Base-by-base conservation (phyloP, 1,140 invertebrate genomes). In the Hesperophylax magnus region DNA sequence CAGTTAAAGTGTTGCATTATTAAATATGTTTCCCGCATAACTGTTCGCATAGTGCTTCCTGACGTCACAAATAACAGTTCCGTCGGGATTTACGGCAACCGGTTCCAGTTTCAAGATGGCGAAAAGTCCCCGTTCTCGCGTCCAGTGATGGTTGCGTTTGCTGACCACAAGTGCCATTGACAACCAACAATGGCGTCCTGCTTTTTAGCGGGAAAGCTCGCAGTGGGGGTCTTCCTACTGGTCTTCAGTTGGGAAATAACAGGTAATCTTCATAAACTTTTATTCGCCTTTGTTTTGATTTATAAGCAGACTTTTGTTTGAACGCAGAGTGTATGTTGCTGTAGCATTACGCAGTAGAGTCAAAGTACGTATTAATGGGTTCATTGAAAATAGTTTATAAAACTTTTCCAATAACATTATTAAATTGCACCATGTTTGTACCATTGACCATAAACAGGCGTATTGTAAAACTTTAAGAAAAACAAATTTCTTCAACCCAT, bases 221-320 rank as follows among this genome's bases (percentile, higher is more conserved):
- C 65, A 5, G 22, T 79, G 69, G 78, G 78, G 14, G 78, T 79
- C 9, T 79, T 79, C 58, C 69, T 79, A 3, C 69, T 79, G 27
- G 47, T 79, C 67, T 79, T 79, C 69, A 61, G 78, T 17, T 79
- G 67, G 69, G 69, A 74, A 74, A 74, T 79, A 56, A 79, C 78
- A 74, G 69, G 78, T 79, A 31, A 79, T 47, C 20, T 18, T 47
- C 11, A 47, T 14, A 14, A 14, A 14, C 39, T 11, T 47, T 14
- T 47, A 47, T 6, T 1, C n/a, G 0, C 15, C 31, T 65, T 78
- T 53, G 11, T 54, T 67, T 20, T 67, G n/a, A 65, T 67, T 52
- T 52, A 34, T 27, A 31, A 15, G 4, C 27, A 3, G 7, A 27
- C 17, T 67, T 31, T 67, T 14, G 39, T 39, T 8, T 39, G 5